Evolutionary conservation across 2,113 vertebrate species (phyloP), one percentile per base, ranked within the genome.

Genomic region (Rattus rattus): DNA sequence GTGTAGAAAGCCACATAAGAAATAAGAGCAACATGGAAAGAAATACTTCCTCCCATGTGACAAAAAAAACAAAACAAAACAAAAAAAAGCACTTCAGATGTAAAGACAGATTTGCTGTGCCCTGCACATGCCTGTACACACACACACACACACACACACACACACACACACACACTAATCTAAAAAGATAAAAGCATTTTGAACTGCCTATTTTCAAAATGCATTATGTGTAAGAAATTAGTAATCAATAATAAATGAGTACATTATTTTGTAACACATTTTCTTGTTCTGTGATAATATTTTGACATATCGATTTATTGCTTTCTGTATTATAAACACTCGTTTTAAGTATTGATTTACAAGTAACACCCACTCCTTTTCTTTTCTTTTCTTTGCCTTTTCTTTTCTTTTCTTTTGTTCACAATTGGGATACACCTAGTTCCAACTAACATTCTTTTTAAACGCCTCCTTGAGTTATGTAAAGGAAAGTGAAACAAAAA

Each of bases 341-440:
- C 2, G 67, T 91, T 49, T 75, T 87, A 83, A 97, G 47, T 30
- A 14, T 43, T 65, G 7, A 47, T 16, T 69, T 49, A 8, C 63
- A 92, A 79, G 72, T 3, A 92, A 90, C 94, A 91, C 30, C 7
- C 80, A 7, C 5, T 81, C 36, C 30, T 33, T 61, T 24, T 83
- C 12, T 8, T 28, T 87, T 86, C 90, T 49, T 92, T 28, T 67
- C 13, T 24, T 30, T 67, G 13, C 26, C 11, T 65, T 9, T 26
- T 26, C 28, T 12, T 30, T 30, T 30, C 16, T 59, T 19, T 59
- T 52, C 89, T 33, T 63, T 59, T 59, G 17, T 59, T 90, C 14
- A 54, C 49, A 36, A 65, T 65, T 67, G 7, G 16, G 1, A 4
- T 16, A 2, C 30, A 0, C 8, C 0, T 49, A 1, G 0, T 88